phyloP scores from a whole-genome alignment of 2,113 vertebrate species.

The Oryzias javanicus region DNA sequence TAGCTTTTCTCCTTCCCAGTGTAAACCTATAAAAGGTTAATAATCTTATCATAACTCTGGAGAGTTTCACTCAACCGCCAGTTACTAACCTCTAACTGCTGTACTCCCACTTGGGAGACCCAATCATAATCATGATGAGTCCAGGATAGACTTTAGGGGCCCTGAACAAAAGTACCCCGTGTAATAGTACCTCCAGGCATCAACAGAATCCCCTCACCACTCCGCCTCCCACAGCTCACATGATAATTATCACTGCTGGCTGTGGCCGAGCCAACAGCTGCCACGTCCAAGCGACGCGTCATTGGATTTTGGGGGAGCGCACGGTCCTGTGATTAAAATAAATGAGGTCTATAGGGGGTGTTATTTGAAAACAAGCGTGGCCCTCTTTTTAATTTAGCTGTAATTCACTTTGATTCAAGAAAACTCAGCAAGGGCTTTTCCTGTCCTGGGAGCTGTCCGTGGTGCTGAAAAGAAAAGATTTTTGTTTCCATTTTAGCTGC shows the following conservation, averaged over 20 bases:
- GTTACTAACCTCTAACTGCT: conserved; percentile 24
- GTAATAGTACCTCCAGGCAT: conserved; percentile 33
- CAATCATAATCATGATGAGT: conserved; percentile 4
- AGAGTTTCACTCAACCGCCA: not conserved
- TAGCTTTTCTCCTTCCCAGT: no score
- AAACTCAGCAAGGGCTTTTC: not conserved
- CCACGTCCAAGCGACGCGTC: conserved; percentile 35
- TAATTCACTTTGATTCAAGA: not conserved
- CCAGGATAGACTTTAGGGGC: conserved; percentile 10
- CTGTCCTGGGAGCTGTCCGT: conserved; percentile 7
- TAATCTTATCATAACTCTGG: not conserved
- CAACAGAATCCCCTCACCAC: conserved; percentile 6
- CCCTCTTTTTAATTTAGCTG: conserved; percentile 12
- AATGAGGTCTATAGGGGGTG: conserved; percentile 31
- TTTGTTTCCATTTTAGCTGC: no score
- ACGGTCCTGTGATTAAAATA: conserved; percentile 44
- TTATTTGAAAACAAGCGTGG: conserved; percentile 9
- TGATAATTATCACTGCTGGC: conserved; percentile 51
- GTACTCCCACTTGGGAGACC: conserved; percentile 23
- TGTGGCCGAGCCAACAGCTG: conserved; percentile 25
- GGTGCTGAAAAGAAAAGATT: no score
- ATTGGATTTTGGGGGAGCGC: conserved; percentile 21
- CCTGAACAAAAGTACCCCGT: conserved; percentile 48
- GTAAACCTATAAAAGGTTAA: conserved; percentile 14
- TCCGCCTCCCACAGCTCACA: conserved; percentile 26